Percentiles rank a stretch among this genome's conserved stretches.
These are phyloP conservation scores for Ectemnius cavifrons DNA, from an alignment of 2,888 invertebrate genomes.

Conservation along the genomic window DNA sequence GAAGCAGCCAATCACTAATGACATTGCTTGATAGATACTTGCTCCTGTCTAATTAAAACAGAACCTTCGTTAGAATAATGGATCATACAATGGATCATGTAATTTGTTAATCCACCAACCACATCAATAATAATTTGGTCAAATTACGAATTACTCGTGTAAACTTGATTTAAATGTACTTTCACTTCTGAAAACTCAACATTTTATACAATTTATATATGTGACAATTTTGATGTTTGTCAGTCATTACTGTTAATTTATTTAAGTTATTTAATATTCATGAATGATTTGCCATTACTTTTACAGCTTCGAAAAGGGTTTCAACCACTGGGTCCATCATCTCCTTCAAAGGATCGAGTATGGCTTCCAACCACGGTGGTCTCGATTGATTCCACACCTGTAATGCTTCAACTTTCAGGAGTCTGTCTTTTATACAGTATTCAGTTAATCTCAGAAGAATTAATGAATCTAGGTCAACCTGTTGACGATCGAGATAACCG, in stretches of 20 bases:
- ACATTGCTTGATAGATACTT: constrained; percentile 90
- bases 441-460: background rate
- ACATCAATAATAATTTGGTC: too few relatives aligned
- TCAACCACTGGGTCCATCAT: constrained; percentile 83
- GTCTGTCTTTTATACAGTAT: background rate
- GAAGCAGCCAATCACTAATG: constrained; percentile 85
- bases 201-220: background rate
- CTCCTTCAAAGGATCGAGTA: constrained; percentile 83
- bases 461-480: constrained; percentile 78
- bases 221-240: background rate
- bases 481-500: constrained; percentile 86
- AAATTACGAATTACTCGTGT: too few relatives aligned
- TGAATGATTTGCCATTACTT: constrained; percentile 58
- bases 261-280: too few relatives aligned
- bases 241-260: too few relatives aligned
- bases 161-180: too few relatives aligned
- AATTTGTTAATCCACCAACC: background rate
- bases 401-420: constrained; percentile 27
- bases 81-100: background rate
- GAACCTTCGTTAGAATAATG: background rate
- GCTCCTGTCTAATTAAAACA: constrained; percentile 81
- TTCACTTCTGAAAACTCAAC: background rate
- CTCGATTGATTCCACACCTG: constrained; percentile 90
- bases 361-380: constrained; percentile 88
- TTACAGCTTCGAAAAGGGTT: constrained; percentile 84